A percentile compares a stretch with the other conserved stretches of the same genome.
phyloP scores from a whole-genome alignment of 2,888 invertebrate species.

The Cataglyphis livida region DNA sequence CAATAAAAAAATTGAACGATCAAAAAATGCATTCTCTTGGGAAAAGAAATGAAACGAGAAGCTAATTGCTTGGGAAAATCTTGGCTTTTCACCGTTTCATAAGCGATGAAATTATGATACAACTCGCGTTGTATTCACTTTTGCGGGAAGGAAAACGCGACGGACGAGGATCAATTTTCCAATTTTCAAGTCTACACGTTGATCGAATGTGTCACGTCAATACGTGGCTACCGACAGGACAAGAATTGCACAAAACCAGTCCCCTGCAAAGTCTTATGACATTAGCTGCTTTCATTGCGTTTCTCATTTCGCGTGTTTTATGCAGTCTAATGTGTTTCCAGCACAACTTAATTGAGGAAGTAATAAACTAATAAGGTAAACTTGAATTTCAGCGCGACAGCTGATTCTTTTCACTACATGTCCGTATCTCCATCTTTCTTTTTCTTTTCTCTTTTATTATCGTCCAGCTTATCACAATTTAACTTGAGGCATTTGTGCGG shows the following conservation, averaged over 20 bases:
- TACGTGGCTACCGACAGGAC: slow-evolving; percentile 24
- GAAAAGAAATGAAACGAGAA: no score
- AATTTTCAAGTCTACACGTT: slow-evolving; percentile 15
- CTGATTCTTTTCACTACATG: slow-evolving; percentile 22
- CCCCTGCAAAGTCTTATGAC: slow-evolving; percentile 32
- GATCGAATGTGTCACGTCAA: slow-evolving; percentile 38
- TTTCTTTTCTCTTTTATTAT: background rate
- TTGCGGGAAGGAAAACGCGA: background rate
- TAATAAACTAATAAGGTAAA: slow-evolving; percentile 47
- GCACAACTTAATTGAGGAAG: slow-evolving; percentile 50
- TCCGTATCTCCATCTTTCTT: background rate
- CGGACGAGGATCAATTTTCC: slow-evolving; percentile 16
- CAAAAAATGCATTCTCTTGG: background rate
- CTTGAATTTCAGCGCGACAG: slow-evolving; percentile 36
- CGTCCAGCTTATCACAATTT: background rate
- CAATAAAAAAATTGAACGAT: background rate
- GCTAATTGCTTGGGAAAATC: background rate
- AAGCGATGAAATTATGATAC: background rate
- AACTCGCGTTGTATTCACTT: background rate
- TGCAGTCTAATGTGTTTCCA: slow-evolving; percentile 32
- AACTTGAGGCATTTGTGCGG: slow-evolving; percentile 3
- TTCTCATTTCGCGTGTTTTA: slow-evolving; percentile 46
- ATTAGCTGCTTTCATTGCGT: slow-evolving; percentile 21
- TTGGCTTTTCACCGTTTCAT: background rate
- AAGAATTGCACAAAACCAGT: slow-evolving; percentile 42